Evolutionary conservation across 2,113 vertebrate species (phyloP).

Genomic region (Telmatochromis sp.): DNA sequence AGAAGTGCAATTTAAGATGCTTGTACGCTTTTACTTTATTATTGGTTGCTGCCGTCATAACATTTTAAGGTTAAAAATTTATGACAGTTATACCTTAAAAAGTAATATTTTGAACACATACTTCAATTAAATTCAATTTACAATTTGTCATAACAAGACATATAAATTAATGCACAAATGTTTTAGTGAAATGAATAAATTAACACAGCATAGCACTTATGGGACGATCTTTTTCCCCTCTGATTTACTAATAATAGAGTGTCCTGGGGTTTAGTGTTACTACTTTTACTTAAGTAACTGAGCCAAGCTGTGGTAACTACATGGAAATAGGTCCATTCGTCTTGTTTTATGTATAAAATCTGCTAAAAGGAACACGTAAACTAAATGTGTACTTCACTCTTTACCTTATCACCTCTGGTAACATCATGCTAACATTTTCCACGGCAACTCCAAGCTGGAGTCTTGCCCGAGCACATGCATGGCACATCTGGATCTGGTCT

Average conservation of each 20-base stretch:
- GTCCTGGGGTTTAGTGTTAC: background rate
- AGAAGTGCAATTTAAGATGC: background rate
- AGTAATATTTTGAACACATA: background rate
- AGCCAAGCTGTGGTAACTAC: background rate
- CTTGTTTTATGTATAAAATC: background rate
- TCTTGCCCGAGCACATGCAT: background rate
- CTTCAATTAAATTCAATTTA: background rate
- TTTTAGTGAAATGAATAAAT: background rate
- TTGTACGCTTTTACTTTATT: background rate
- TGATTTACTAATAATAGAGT: background rate
- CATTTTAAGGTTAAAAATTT: background rate
- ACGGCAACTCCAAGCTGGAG: background rate
- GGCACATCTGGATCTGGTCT: background rate
- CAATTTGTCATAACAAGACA: background rate
- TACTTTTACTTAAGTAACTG: background rate
- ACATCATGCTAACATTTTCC: background rate
- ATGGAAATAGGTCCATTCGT: background rate
- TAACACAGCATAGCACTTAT: background rate
- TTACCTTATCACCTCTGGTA: background rate
- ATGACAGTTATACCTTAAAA: background rate
- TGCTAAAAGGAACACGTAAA: background rate
- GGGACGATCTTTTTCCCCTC: fast-evolving
- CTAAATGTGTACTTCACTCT: background rate
- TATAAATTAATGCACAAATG: background rate
- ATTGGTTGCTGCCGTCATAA: background rate